These are phyloP conservation scores for Syngnathoides biaculeatus DNA, from an alignment of 2,113 vertebrate genomes.

Conservation along the genomic window DNA sequence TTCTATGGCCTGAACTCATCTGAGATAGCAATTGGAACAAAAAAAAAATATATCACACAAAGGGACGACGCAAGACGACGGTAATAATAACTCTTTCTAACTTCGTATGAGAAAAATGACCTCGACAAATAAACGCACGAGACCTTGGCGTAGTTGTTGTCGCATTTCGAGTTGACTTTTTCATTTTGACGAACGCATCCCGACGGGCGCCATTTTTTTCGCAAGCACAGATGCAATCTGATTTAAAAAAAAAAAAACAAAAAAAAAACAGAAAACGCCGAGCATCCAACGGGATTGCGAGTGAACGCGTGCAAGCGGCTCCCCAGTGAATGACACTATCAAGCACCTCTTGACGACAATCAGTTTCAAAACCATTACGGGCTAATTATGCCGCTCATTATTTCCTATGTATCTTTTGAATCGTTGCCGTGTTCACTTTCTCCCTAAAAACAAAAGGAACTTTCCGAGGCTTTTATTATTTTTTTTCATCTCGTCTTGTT, in stretches of 20 bases:
- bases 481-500: constrained; percentile 63
- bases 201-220: neutral
- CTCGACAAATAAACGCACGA: too few species aligned
- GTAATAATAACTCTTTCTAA: too few species aligned
- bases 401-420: constrained; percentile 78
- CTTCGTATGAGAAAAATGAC: too few species aligned
- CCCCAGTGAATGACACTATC: constrained; percentile 58
- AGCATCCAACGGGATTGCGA: neutral
- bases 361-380: constrained; percentile 65
- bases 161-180: neutral
- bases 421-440: constrained; percentile 77
- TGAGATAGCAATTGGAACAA: too few species aligned
- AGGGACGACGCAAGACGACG: too few species aligned
- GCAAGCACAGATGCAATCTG: neutral
- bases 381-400: constrained; percentile 77
- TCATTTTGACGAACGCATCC: neutral
- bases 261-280: neutral
- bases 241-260: too few species aligned
- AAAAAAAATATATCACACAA: too few species aligned
- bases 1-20: too few species aligned
- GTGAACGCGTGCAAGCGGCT: constrained; percentile 22
- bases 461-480: constrained; percentile 50
- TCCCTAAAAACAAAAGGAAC: constrained; percentile 76
- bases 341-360: constrained; percentile 55
- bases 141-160: too few species aligned